Evolutionary conservation across 2,888 invertebrate species (phyloP).

Genomic region (Hecatera dysodea): DNA sequence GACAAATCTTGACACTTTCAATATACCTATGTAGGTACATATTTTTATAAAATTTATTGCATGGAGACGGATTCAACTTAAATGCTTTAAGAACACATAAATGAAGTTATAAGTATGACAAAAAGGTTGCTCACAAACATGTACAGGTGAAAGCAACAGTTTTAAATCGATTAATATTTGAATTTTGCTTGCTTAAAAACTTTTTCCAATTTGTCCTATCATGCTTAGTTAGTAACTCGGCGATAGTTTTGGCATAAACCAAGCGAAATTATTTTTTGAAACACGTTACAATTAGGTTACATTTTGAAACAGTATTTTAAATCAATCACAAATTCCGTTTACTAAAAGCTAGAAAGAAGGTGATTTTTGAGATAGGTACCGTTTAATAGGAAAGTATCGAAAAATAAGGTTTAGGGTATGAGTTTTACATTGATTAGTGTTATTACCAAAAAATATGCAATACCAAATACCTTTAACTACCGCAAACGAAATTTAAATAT

Average conservation of each 20-base stretch:
- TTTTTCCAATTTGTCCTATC: constrained; percentile 20
- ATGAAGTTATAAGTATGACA: constrained; percentile 20
- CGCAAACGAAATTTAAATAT: background rate
- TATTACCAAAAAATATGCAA: background rate
- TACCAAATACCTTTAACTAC: background rate
- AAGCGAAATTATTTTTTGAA: constrained; percentile 22
- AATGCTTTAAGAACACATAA: constrained; percentile 3
- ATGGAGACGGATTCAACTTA: background rate
- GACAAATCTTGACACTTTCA: too few relatives aligned
- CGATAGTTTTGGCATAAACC: constrained; percentile 18
- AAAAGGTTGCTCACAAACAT: constrained; percentile 21
- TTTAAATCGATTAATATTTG: constrained; percentile 7
- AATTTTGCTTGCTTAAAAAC: constrained; percentile 2
- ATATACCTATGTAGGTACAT: too few relatives aligned
- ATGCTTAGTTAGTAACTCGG: constrained; percentile 9
- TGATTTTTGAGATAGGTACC: too few relatives aligned
- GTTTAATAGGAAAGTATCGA: too few relatives aligned
- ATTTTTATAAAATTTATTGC: too few relatives aligned
- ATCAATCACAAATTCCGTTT: background rate
- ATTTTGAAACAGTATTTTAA: background rate
- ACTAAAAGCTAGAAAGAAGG: too few relatives aligned
- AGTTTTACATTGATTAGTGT: background rate
- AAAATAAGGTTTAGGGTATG: too few relatives aligned
- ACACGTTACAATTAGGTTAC: constrained; percentile 1
- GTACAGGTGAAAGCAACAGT: constrained; percentile 34